phyloP scores from a whole-genome alignment of 2,113 vertebrate genomes.

The Taurulus bubalis region DNA sequence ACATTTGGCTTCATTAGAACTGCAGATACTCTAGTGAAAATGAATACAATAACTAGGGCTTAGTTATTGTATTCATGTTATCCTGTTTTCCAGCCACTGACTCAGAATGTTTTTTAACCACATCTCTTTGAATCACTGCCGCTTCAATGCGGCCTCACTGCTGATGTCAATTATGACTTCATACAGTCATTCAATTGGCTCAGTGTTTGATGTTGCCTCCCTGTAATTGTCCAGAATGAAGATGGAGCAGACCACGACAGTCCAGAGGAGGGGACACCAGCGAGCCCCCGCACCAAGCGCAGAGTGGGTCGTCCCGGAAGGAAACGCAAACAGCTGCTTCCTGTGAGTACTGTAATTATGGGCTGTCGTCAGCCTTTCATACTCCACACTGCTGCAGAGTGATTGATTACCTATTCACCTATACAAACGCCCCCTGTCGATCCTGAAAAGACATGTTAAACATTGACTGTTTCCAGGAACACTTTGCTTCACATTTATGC shows the following conservation, averaged over 20 bases:
- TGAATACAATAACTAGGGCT: no score
- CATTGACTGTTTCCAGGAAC: slow-evolving; percentile 10
- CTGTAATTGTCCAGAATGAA: slow-evolving; percentile 83
- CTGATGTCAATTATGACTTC: slow-evolving; percentile 45
- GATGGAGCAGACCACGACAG: slow-evolving; percentile 88
- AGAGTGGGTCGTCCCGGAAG: slow-evolving; percentile 91
- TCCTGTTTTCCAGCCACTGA: neutral
- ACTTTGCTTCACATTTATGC: slow-evolving; percentile 20
- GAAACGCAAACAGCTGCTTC: slow-evolving; percentile 90
- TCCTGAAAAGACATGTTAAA: slow-evolving; percentile 21
- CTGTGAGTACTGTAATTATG: slow-evolving; percentile 77
- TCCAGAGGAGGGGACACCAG: slow-evolving; percentile 89
- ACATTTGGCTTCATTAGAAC: neutral
- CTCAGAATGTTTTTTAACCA: slow-evolving; percentile 1
- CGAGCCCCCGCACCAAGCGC: slow-evolving; percentile 84
- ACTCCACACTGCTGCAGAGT: slow-evolving; percentile 10
- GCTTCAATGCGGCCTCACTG: slow-evolving; percentile 32
- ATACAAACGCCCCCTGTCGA: neutral
- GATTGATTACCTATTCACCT: slow-evolving; percentile 34
- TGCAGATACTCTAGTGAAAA: neutral
- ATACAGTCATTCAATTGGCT: slow-evolving; percentile 21
- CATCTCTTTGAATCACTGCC: slow-evolving; percentile 17
- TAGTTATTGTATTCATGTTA: neutral
- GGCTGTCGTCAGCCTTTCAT: slow-evolving; percentile 23
- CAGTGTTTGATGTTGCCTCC: slow-evolving; percentile 53